These are phyloP conservation scores for Cheilosia scutellata DNA, from an alignment of 2,888 invertebrate genomes.

Conservation along the genomic window DNA sequence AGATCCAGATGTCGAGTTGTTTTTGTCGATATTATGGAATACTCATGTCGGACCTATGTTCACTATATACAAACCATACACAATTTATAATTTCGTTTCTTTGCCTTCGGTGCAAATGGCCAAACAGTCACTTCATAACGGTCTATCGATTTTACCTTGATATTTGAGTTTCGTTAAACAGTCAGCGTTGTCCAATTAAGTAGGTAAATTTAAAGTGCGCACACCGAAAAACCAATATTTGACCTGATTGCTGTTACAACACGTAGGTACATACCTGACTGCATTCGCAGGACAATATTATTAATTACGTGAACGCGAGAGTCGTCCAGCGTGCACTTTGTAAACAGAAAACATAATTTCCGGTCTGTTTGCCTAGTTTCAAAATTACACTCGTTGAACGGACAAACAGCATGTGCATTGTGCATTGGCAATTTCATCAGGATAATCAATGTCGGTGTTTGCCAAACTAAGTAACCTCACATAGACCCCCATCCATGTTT, in stretches of 20 bases:
- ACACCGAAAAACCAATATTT: background rate
- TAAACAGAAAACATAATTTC: constrained; percentile 46
- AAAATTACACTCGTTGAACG: constrained; percentile 9
- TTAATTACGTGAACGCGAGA: background rate
- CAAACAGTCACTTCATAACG: no score
- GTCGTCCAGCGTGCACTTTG: background rate
- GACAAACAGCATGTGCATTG: background rate
- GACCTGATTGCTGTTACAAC: background rate
- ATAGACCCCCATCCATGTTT: background rate
- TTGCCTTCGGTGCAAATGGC: no score
- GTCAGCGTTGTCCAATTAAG: background rate
- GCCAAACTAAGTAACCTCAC: constrained; percentile 35
- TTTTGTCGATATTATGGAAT: no score
- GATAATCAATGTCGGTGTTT: constrained; percentile 59
- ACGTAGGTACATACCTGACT: background rate
- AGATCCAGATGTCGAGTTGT: no score
- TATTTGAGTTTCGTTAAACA: background rate
- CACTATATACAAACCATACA: no score
- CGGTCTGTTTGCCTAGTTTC: constrained; percentile 31
- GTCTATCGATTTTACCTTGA: background rate
- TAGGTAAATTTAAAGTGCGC: background rate
- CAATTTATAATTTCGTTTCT: no score
- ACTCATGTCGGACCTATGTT: no score
- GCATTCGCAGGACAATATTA: constrained; percentile 9
- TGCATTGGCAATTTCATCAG: constrained; percentile 36